These are phyloP conservation scores for Atractosteus spatula DNA, from an alignment of 2,113 vertebrate species.

Conservation along the genomic window DNA sequence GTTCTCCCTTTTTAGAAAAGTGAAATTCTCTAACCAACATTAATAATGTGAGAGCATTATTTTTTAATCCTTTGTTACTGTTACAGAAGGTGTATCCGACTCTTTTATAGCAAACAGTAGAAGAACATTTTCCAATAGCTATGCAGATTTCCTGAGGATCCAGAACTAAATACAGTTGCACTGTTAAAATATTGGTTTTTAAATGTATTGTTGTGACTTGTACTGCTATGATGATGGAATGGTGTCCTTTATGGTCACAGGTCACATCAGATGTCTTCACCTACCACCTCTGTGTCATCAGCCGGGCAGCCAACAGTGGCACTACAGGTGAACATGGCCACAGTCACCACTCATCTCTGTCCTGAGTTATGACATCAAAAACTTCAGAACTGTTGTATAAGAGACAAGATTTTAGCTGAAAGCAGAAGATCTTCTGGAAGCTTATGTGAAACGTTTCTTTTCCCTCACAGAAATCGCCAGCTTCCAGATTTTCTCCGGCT, in stretches of 20 bases:
- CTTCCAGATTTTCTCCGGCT: conserved; percentile 7
- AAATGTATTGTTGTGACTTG: not conserved
- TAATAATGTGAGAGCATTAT: too few species aligned
- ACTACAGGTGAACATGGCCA: not conserved
- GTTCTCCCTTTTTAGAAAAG: too few species aligned
- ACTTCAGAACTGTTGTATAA: not conserved
- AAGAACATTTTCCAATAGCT: too few species aligned
- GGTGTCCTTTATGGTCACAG: not conserved
- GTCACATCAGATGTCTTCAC: not conserved
- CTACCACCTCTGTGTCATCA: not conserved
- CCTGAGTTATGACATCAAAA: too few species aligned
- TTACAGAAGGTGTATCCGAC: too few species aligned
- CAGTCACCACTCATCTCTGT: not conserved
- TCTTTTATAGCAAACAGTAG: too few species aligned
- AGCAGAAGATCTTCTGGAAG: not conserved
- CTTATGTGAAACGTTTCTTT: not conserved
- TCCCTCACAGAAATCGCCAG: conserved; percentile 16
- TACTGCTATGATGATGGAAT: not conserved
- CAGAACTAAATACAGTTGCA: too few species aligned
- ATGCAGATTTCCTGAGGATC: too few species aligned
- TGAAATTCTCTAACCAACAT: too few species aligned
- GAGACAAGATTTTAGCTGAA: not conserved
- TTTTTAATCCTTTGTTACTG: too few species aligned
- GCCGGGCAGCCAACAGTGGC: not conserved
- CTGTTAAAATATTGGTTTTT: too few species aligned